Evolutionary conservation across 2,888 invertebrate species (phyloP), one percentile per base, ranked within the genome.

Genomic region (Cataglyphis albicans): DNA sequence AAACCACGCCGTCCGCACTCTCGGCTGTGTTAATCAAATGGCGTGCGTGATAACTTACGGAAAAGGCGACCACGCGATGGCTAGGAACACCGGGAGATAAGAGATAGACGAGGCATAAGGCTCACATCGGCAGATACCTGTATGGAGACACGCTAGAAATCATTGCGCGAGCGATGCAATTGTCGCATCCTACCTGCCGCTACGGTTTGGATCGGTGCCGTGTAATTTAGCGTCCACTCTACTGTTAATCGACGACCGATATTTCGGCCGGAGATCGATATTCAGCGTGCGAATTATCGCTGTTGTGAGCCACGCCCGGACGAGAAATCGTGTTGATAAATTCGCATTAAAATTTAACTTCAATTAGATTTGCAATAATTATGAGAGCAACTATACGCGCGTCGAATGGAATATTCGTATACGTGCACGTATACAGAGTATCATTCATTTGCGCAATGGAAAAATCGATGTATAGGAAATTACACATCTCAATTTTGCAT

Each of bases 1-100:
- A 92, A 91, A 90, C 92, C 91, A 89, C 90, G 90, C 88, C 90
- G 90, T 91, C 91, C 91, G 86, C 92, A 91, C 92, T 90, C 89
- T 85, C 88, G 85, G 84, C 84, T 89, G 89, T 93, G 93, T 94
- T 93, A 93, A 93, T 93, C 93, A 93, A 93, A 93, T 89, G 90
- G 86, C 86, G 87, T 87, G 84, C 88, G 89, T 88, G 90, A 59
- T 82, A 84, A 83, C 84, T 68, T 67, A 70, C 85, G 75, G 75
- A 73, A 85, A 85, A 82, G 83, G 85, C 61, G 72, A 84, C 73
- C 82, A 52, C 75, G 25, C 29, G 78, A n/a, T 61, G 29, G 61
- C 29, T 57, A 61, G 72, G 44, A 25, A 74, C 44, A 57, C 35
- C 57, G 55, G 55, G 38, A 21, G 59, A 74, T 82, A 82, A 88